Evolutionary conservation across 2,113 vertebrate genomes (phyloP).

Genomic region (Meles meles): DNA sequence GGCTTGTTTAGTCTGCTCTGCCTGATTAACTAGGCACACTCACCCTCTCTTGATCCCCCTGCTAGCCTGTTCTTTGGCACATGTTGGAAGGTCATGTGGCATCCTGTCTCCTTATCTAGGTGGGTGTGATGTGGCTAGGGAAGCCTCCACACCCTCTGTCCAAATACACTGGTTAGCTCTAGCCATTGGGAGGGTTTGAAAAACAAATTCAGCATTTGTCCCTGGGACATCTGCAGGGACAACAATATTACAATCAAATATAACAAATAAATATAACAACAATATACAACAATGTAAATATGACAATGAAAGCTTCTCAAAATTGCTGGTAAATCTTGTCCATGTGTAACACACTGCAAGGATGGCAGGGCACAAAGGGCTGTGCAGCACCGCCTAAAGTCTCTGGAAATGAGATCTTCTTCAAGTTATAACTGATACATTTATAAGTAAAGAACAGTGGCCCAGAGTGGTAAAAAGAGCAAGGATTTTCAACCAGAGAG

Average conservation of each 20-base stretch:
- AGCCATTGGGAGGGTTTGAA: background rate
- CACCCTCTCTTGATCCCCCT: background rate
- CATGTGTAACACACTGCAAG: no score
- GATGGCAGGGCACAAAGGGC: background rate
- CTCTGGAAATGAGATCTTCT: background rate
- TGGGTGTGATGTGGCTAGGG: conserved; percentile 70
- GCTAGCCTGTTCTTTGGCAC: conserved; percentile 34
- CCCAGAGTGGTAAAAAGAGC: background rate
- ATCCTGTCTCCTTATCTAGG: conserved; percentile 80
- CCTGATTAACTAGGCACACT: conserved; percentile 43
- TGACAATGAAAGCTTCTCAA: background rate
- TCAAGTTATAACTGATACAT: background rate
- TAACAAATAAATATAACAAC: background rate
- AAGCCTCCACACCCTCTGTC: conserved; percentile 79
- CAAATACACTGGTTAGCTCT: conserved; percentile 71
- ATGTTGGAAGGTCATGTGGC: conserved; percentile 56
- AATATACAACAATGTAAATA: background rate
- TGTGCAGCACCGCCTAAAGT: background rate
- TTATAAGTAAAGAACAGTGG: background rate
- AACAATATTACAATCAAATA: background rate
- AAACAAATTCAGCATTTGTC: conserved; percentile 36
- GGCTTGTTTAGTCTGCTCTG: conserved; percentile 74
- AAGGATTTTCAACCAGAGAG: background rate
- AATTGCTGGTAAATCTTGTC: background rate
- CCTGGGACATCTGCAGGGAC: background rate